These are phyloP conservation scores for Amyelois transitella DNA, from an alignment of 1,140 invertebrate genomes.

Conservation along the genomic window DNA sequence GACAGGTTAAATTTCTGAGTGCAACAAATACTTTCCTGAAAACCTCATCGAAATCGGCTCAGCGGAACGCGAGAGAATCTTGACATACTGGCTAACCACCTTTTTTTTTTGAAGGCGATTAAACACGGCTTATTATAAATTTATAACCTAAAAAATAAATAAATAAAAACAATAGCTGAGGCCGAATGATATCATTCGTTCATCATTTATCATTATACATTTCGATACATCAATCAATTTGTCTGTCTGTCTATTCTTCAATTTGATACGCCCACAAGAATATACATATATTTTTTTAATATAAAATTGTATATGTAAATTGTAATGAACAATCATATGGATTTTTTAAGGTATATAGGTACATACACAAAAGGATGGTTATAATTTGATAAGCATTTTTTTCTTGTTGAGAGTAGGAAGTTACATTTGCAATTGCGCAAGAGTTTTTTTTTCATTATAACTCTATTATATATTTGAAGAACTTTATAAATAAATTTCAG, in stretches of 20 bases:
- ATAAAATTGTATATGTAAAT: background rate
- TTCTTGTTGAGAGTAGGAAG: background rate
- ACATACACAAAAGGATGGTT: background rate
- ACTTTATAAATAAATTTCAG: no score
- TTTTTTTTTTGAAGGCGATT: no score
- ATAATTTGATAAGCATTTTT: background rate
- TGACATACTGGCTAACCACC: no score
- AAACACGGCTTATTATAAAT: no score
- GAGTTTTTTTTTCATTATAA: no score
- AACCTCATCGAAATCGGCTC: no score
- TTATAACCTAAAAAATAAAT: no score
- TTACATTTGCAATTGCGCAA: background rate
- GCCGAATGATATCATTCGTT: slow-evolving; percentile 50
- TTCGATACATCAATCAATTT: slow-evolving; percentile 53
- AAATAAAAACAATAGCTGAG: slow-evolving; percentile 34
- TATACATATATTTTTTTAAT: background rate
- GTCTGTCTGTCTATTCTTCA: slow-evolving; percentile 20
- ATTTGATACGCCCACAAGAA: slow-evolving; percentile 9
- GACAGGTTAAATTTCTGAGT: no score
- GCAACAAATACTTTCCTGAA: no score
- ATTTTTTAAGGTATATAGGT: background rate
- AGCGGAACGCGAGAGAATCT: no score
- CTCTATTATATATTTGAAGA: no score
- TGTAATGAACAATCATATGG: background rate
- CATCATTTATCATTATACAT: slow-evolving; percentile 35